Base-by-base conservation (phyloP, 2,888 invertebrate species). In the Coleophora flavipennella region DNA sequence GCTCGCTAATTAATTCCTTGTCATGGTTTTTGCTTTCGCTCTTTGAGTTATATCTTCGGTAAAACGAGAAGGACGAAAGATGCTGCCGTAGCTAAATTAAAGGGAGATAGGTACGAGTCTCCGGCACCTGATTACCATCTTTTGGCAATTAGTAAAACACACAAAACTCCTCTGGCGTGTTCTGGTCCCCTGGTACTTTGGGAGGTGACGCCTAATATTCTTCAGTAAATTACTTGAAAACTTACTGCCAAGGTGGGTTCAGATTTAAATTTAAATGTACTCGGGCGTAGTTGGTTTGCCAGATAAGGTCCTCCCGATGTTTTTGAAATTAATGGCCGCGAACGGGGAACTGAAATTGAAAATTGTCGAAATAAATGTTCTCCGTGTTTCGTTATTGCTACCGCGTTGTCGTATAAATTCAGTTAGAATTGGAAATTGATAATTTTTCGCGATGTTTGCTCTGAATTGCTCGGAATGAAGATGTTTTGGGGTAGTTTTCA, bases 61-160 rank as follows among this genome's bases (percentile, higher is more conserved):
- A 48, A 53, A 39, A 35, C 40, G 59, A 62, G 40, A 38, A 65
- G 60, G 71, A 75, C 38, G 48, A 61, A 40, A 33, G 26, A 67
- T 64, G 38, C 11, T 13, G 33, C 28, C 36, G 33, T 11, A 11
- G 12, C 8, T 31, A 32, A 6, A 63, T 34, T 26, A 39, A 62
- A 79, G 41, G 6, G 53, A 47, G 78, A 75, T 25, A 49, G 64
- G 41, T 53, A 51, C 59, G 65, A 47, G 61, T 77, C 71, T 74
- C 69, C 53, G 58, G 61, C 62, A 78, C 69, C 81, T 79, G 84
- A 85, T 85, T 85, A 85, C 77, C 86, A 87, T 87, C 86, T 86
- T 86, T 86, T 84, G 70, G 85, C 85, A 86, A 86, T 86, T 86
- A 87, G 87, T 86, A 86, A 86, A 86, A 86, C 85, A 86, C 81